A percentile compares a stretch with the other conserved stretches of the same genome.
Evolutionary conservation across 2,113 vertebrate genomes (phyloP).

Genomic region (Labeo rohita): DNA sequence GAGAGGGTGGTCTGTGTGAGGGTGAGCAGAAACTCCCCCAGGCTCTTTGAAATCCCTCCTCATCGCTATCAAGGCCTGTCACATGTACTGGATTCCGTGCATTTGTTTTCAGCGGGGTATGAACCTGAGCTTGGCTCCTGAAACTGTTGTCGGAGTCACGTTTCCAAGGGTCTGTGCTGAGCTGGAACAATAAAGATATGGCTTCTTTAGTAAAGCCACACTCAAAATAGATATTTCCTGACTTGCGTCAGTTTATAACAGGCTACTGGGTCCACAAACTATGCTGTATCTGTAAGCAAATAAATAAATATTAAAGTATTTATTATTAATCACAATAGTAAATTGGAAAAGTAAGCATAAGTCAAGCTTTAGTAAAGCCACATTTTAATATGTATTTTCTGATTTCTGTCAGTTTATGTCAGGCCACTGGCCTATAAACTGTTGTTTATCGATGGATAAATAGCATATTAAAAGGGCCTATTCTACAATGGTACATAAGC

Average conservation of each 20-base stretch:
- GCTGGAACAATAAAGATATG: constrained; percentile 38
- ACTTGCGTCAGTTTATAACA: neutral
- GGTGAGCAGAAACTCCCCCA: constrained; percentile 30
- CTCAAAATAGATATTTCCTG: neutral
- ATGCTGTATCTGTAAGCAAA: neutral
- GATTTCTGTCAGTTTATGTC: too few species aligned
- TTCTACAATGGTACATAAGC: too few species aligned
- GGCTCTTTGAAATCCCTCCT: constrained; percentile 73
- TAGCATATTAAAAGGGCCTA: too few species aligned
- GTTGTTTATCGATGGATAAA: too few species aligned
- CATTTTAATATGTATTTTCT: too few species aligned
- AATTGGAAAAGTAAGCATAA: too few species aligned
- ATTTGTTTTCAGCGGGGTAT: constrained; percentile 62
- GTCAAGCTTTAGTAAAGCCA: too few species aligned
- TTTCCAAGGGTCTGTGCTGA: constrained; percentile 33
- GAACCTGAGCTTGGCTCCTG: constrained; percentile 50
- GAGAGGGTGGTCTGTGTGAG: constrained; percentile 48
- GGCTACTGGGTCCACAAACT: neutral
- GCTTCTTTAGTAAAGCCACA: neutral
- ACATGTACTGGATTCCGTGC: constrained; percentile 65
- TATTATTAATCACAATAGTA: too few species aligned
- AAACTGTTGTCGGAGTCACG: neutral
- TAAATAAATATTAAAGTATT: too few species aligned
- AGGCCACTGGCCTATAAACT: too few species aligned
- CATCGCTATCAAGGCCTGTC: constrained; percentile 67